Conservation (phyloP, 2,888 invertebrate species). For the Aporophyla nigra region DNA sequence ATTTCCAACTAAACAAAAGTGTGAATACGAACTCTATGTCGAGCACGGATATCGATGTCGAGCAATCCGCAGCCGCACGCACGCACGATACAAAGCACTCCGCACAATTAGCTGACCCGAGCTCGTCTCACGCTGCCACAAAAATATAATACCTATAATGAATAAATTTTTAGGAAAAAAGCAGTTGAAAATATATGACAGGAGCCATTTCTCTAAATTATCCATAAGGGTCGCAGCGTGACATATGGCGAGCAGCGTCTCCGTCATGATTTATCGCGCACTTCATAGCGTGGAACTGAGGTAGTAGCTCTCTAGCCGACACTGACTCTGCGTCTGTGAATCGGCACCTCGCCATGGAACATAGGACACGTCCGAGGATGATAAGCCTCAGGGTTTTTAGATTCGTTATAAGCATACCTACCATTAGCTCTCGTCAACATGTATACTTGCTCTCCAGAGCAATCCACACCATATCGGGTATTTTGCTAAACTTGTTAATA, state of each 20-base stretch:
- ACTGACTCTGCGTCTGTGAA: too few species aligned
- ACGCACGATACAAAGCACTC: conserved; percentile 64
- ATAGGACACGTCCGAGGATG: not conserved
- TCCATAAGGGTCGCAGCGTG: conserved; percentile 72
- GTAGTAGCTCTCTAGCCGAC: not conserved
- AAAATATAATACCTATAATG: conserved; percentile 57
- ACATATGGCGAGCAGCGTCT: conserved; percentile 73
- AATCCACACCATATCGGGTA: not conserved
- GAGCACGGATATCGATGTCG: too few species aligned
- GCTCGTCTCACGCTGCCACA: conserved; percentile 65
- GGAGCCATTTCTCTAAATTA: conserved; percentile 76
- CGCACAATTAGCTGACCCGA: conserved; percentile 75
- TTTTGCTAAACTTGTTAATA: conserved; percentile 8
- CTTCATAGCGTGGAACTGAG: conserved; percentile 18
- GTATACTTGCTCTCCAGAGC: not conserved
- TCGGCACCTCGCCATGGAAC: not conserved
- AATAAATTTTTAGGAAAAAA: conserved; percentile 68
- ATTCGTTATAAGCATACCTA: not conserved
- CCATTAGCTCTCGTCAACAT: not conserved
- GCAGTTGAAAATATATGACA: conserved; percentile 65
- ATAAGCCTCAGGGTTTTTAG: not conserved
- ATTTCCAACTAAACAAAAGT: conserved; percentile 49
- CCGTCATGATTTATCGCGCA: conserved; percentile 51
- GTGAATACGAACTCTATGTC: conserved; percentile 9
- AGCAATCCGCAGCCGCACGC: conserved; percentile 26